phyloP scores from a whole-genome alignment of 2,113 vertebrate genomes.

The Xiphorhynchus elegans region DNA sequence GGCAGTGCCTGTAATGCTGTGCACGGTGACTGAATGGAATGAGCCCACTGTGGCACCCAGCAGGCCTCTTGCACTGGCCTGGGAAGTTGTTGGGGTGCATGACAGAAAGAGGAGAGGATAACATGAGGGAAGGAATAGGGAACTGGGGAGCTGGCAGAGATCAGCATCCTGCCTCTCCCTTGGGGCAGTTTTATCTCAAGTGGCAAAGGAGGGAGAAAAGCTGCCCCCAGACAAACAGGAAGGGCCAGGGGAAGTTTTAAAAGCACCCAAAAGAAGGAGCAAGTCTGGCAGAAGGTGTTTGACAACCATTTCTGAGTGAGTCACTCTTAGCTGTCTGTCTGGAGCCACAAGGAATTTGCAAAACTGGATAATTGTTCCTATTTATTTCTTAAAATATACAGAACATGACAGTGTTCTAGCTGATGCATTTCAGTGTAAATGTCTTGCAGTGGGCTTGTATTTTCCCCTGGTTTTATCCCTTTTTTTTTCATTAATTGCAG shows the following conservation, averaged over 20 bases:
- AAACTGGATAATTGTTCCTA: slow-evolving; percentile 34
- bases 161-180: not conserved
- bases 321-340: not conserved
- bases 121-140: not conserved
- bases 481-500: not conserved
- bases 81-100: not conserved
- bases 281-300: slow-evolving; percentile 17
- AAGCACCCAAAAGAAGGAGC: not conserved
- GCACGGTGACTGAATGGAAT: not conserved
- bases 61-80: not conserved
- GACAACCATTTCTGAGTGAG: not conserved
- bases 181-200: not conserved
- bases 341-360: slow-evolving; percentile 5
- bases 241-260: not conserved
- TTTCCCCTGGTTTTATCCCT: not conserved
- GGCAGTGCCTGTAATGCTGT: not conserved
- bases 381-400: slow-evolving; percentile 25
- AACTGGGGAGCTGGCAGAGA: not conserved
- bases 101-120: not conserved
- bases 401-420: not conserved
- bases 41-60: not conserved
- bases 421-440: not conserved
- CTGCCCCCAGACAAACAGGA: not conserved
- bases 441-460: slow-evolving; percentile 3
- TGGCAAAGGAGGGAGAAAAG: not conserved